Base-by-base conservation (phyloP, 2,888 invertebrate genomes). In the Hylaea fasciaria region DNA sequence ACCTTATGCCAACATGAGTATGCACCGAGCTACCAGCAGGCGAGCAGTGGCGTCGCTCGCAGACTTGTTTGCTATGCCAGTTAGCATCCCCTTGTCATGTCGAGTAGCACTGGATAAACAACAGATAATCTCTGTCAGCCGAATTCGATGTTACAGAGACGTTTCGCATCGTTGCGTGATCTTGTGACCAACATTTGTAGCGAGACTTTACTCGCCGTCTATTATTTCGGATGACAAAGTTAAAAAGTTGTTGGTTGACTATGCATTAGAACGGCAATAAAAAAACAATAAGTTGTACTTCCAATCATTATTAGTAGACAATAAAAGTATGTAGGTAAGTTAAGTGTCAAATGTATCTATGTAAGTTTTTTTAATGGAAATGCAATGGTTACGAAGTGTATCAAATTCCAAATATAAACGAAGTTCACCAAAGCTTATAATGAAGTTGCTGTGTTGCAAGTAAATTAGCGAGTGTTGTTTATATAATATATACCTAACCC, bases 51-150 rank as follows among this genome's bases (percentile, higher is more conserved):
- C 40, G 44, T 43, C 35, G 52, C 46, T 50, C 45, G 44, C 47
- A 45, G 46, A n/a, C 35, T 11, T 87, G 85, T 91, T 88, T 91
- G 81, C 76, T 56, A 66, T 70, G 70, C 65, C 80, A 76, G 83
- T 92, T 91, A 91, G 86, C 89, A 72, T 74, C 73, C 77, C 76
- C 85, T 85, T 82, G 90, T 83, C 87, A 89, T 80, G 74, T 86
- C 80, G 81, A 83, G 83, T 81, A 82, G 76, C 77, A 74, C 72
- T 72, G 69, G 72, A 79, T 79, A 82, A 83, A 85, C 82, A 85
- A 78, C 80, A 66, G 72, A 77, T 83, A 82, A 82, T 81, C 80
- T 81, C 75, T 77, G 79, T 83, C 83, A 80, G 77, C 72, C 69
- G 78, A 76, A 80, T 81, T 77, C 69, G 64, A 68, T 45, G 73